phyloP scores from a whole-genome alignment of 1,140 invertebrate genomes.

The Lepidurus arcticus region DNA sequence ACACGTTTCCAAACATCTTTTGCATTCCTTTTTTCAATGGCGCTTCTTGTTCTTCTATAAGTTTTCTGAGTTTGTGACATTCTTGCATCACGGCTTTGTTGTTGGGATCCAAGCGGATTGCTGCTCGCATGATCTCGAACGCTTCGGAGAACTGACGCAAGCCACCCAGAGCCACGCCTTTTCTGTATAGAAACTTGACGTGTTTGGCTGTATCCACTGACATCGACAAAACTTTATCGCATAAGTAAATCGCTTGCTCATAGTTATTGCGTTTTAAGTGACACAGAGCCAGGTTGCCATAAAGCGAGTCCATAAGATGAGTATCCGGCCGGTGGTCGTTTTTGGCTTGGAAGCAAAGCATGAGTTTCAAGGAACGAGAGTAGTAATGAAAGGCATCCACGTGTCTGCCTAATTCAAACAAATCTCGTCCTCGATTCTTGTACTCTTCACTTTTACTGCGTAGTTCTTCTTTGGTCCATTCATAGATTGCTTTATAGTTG shows the following conservation, averaged over 20 bases:
- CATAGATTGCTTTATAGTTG: neutral
- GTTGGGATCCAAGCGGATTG: neutral
- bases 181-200: neutral
- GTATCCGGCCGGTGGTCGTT: neutral
- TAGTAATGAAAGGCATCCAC: slow-evolving; percentile 1
- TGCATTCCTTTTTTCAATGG: neutral
- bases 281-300: neutral
- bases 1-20: neutral
- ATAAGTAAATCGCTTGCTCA: neutral
- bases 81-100: slow-evolving; percentile 1
- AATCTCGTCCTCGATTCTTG: neutral
- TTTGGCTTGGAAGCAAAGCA: neutral
- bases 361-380: neutral
- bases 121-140: neutral
- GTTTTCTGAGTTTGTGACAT: neutral
- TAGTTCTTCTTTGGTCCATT: neutral
- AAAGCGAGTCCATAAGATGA: neutral
- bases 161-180: neutral
- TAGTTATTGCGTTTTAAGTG: neutral
- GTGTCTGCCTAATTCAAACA: neutral
- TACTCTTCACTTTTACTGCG: neutral
- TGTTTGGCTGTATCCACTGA: neutral
- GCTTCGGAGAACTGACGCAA: neutral
- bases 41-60: neutral
- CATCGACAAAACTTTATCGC: neutral